A percentile compares a stretch with the other conserved stretches of the same genome.
These are phyloP conservation scores for Tachystola acroxantha DNA, from an alignment of 2,888 invertebrate genomes.

Conservation along the genomic window DNA sequence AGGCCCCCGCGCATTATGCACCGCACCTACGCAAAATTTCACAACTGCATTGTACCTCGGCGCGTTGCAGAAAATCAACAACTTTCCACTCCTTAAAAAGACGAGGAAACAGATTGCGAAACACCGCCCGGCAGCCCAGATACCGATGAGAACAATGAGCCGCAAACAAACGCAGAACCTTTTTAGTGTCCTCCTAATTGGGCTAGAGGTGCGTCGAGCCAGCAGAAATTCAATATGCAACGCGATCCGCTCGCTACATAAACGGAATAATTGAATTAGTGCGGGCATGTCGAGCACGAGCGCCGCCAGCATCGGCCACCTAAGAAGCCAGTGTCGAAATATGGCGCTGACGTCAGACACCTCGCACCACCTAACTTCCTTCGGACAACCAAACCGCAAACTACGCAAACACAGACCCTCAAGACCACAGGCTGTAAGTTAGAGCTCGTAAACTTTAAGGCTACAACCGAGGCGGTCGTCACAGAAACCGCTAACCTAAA, in stretches of 20 bases:
- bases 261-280: slow-evolving; percentile 73
- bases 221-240: slow-evolving; percentile 70
- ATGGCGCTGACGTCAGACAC: slow-evolving; percentile 12
- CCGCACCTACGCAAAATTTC: slow-evolving; percentile 68
- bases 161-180: slow-evolving; percentile 61
- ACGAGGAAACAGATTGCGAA: slow-evolving; percentile 66
- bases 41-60: slow-evolving; percentile 48
- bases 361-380: slow-evolving; percentile 5
- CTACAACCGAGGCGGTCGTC: slow-evolving; percentile 10
- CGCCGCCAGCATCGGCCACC: slow-evolving; percentile 35
- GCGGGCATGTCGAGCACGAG: slow-evolving; percentile 51
- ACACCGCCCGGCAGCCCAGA: slow-evolving; percentile 58
- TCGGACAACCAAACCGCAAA: slow-evolving; percentile 13
- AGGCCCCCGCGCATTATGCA: slow-evolving; percentile 62
- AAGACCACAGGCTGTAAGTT: slow-evolving; percentile 16
- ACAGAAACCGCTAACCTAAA: slow-evolving; percentile 13
- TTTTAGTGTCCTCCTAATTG: slow-evolving; percentile 72
- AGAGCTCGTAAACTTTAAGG: slow-evolving; percentile 19
- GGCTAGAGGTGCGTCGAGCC: slow-evolving; percentile 50
- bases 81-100: slow-evolving; percentile 75
- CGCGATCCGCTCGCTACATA: slow-evolving; percentile 62
- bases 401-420: slow-evolving; percentile 13
- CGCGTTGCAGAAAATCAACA: slow-evolving; percentile 56
- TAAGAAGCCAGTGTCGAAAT: slow-evolving; percentile 32
- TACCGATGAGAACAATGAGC: slow-evolving; percentile 66